Evolutionary conservation across 2,113 vertebrate genomes (phyloP).

Genomic region (Sceloporus undulatus): DNA sequence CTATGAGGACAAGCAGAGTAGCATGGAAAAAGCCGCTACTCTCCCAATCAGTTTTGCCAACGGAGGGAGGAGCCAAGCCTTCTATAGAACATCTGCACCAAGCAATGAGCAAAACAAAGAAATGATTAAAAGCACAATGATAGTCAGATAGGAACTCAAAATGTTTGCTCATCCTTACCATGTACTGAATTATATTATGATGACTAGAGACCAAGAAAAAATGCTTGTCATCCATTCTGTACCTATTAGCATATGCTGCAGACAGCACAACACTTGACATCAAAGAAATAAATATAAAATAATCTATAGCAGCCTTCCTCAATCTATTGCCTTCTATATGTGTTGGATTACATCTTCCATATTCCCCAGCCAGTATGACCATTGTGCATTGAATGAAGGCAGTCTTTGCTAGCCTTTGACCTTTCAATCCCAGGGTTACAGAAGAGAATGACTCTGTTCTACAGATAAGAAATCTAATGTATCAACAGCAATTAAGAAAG

Average conservation of each 20-base stretch:
- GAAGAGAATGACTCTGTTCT: neutral
- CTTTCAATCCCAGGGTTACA: neutral
- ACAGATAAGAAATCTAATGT: neutral
- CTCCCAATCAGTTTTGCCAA: neutral
- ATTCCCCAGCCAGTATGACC: neutral
- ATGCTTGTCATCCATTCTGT: neutral
- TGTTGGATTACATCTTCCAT: neutral
- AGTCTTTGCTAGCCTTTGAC: neutral
- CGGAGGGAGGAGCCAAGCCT: neutral
- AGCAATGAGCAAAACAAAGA: slow-evolving; percentile 1
- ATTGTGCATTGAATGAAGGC: neutral
- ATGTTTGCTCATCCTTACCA: neutral
- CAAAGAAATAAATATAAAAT: neutral
- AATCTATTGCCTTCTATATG: neutral
- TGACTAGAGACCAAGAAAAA: neutral
- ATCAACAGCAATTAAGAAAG: neutral
- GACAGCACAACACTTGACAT: neutral
- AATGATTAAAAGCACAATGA: neutral
- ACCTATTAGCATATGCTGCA: neutral
- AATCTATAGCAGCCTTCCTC: neutral
- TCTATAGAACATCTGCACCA: neutral
- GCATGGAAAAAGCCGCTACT: too few species aligned
- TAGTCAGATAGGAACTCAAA: neutral
- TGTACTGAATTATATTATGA: neutral
- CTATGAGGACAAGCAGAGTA: too few species aligned